Base-by-base conservation (phyloP, 2,113 vertebrate genomes). In the Oncorhynchus kisutch region DNA sequence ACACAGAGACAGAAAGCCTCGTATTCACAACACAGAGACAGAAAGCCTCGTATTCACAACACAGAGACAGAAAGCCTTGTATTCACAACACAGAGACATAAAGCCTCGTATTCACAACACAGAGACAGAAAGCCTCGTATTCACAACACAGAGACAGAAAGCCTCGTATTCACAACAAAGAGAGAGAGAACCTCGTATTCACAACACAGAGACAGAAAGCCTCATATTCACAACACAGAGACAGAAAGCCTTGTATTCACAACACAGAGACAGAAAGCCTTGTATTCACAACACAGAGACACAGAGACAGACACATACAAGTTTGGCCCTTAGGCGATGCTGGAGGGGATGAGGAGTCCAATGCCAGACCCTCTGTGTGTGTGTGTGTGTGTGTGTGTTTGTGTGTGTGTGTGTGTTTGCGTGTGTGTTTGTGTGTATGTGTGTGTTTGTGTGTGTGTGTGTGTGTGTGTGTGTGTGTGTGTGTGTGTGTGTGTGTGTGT, bases 221-320 rank as follows among this genome's bases (percentile, higher is more conserved):
- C 27, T 31, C 4, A 0, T 29, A 29, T 29, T 29, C 29, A 29
- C 29, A 29, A 29, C 29, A 29, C 29, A 29, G 29, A 29, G 29
- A 29, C 29, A 4, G 29, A 29, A 29, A 29, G 2, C 29, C 29
- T 29, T 4, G 0, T 31, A 31, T 31, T 31, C 29, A 31, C 29
- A 31, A 31, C 29, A 31, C 29, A 5, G 29, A 31, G 29, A 31
- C 4, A 4, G 29, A 29, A 29, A 29, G 0, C 29, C 29, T 29
- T 0, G 4, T 29, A 29, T 29, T 29, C 29, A 29, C 29, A 29
- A 29, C 34, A 34, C 34, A 7, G 34, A 34, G 31, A 34, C 70
- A 71, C 25, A 72, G 25, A 60, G 24, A 72, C 18, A 76, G 67
- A 39, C 66, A 71, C 8, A 68, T 12, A 74, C 75, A 25, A 14